A percentile compares a stretch with the other conserved stretches of the same genome.
Evolutionary conservation across 1,140 invertebrate genomes (phyloP).

Genomic region (Caerostris extrusa): DNA sequence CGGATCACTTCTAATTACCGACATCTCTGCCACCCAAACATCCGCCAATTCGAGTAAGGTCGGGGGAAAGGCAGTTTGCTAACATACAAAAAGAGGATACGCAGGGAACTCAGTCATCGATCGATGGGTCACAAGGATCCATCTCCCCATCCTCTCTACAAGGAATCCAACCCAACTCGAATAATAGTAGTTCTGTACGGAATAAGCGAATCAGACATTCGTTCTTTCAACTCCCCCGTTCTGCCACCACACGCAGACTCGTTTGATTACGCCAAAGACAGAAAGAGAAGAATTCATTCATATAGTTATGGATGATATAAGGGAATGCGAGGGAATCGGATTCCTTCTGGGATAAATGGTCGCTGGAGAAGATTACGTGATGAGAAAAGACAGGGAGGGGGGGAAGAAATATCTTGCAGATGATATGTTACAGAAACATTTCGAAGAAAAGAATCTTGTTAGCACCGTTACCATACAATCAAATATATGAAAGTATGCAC

Average conservation of each 20-base stretch:
- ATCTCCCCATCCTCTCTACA: constrained; percentile 10
- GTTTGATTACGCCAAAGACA: constrained; percentile 32
- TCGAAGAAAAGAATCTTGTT: not conserved
- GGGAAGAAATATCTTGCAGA: not conserved
- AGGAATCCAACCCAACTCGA: constrained; percentile 20
- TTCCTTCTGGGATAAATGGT: constrained; percentile 31
- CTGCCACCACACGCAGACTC: not conserved
- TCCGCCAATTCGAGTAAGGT: constrained; percentile 31
- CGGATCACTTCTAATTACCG: constrained; percentile 27
- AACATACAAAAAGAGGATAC: constrained; percentile 25
- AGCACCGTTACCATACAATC: not conserved
- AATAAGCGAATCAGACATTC: constrained; percentile 24
- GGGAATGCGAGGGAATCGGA: not conserved
- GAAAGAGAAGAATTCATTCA: constrained; percentile 23
- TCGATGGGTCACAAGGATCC: constrained; percentile 6
- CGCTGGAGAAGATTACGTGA: constrained; percentile 21
- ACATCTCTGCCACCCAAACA: constrained; percentile 13
- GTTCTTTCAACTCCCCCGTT: constrained; percentile 16
- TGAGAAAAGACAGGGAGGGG: not conserved
- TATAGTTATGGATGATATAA: constrained; percentile 26
- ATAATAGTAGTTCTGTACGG: constrained; percentile 24
- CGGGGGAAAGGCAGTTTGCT: not conserved
- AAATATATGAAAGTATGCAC: too few species aligned
- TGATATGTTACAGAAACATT: not conserved
- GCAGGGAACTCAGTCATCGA: constrained; percentile 6